phyloP scores from a whole-genome alignment of 2,113 vertebrate species.

The Ptilorrhoa leucosticta region DNA sequence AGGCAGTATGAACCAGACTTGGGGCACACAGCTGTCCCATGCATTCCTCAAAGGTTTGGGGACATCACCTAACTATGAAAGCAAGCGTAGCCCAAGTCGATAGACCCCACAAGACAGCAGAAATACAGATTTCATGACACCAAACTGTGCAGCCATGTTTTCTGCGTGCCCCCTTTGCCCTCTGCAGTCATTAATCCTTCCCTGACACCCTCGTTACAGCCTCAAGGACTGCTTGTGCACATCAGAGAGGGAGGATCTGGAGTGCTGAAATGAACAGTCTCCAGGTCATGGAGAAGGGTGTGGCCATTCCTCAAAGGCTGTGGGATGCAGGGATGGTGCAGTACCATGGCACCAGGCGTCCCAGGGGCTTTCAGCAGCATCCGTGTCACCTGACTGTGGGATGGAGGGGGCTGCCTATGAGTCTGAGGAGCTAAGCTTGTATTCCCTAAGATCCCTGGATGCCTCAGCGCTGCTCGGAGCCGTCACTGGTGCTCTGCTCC shows the following conservation, averaged over 20 bases:
- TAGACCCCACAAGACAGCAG: background rate
- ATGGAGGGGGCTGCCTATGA: background rate
- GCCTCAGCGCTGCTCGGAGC: background rate
- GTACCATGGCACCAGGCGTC: background rate
- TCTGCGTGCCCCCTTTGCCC: background rate
- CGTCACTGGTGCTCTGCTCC: background rate
- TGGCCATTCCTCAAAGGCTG: background rate
- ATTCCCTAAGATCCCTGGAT: background rate
- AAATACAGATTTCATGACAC: background rate
- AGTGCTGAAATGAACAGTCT: background rate
- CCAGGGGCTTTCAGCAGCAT: background rate
- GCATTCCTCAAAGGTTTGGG: background rate
- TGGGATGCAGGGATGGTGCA: background rate
- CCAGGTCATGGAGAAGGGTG: background rate
- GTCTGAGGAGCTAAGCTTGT: background rate
- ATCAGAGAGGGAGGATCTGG: background rate
- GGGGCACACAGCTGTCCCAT: background rate
- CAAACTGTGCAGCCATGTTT: background rate
- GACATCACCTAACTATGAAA: background rate
- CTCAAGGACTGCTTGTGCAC: background rate
- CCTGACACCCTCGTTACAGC: background rate
- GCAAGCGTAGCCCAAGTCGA: rapidly evolving
- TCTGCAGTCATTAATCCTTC: background rate
- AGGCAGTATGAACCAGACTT: background rate
- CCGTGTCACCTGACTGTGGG: rapidly evolving